Percentiles rank a stretch among this genome's conserved stretches.
Conservation (phyloP, 2,888 invertebrate genomes). For the Caenorhabditis sinica region DNA sequence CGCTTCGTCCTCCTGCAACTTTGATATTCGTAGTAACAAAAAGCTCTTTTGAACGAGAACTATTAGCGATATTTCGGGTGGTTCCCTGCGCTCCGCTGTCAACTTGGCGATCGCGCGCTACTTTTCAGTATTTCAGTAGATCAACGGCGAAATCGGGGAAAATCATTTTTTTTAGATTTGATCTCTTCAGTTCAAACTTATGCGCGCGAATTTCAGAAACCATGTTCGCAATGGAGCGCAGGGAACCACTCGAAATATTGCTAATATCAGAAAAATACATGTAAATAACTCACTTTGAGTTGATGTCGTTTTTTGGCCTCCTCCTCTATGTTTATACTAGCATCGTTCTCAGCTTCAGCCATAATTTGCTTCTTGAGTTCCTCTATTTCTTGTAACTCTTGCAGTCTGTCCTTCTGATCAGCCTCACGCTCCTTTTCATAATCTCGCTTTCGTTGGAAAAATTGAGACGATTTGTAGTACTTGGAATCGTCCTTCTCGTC, state of each 20-base stretch:
- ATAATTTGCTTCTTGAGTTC: conserved; percentile 87
- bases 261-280: too few relatives aligned
- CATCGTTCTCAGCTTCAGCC: conserved; percentile 64
- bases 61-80: too few relatives aligned
- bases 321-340: conserved; percentile 76
- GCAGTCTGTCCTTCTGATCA: conserved; percentile 87
- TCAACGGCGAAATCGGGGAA: too few relatives aligned
- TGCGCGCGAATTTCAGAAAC: too few relatives aligned
- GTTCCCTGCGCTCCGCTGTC: too few relatives aligned
- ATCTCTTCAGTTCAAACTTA: too few relatives aligned
- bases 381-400: conserved; percentile 87
- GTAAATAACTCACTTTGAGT: conserved; percentile 26
- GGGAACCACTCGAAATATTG: too few relatives aligned
- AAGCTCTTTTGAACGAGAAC: too few relatives aligned
- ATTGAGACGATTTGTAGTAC: conserved; percentile 90
- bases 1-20: conserved; percentile 76
- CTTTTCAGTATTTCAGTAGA: too few relatives aligned
- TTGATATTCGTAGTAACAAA: conserved; percentile 10
- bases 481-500: conserved; percentile 97
- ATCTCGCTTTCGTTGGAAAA: conserved; percentile 86
- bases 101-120: too few relatives aligned
- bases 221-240: too few relatives aligned
- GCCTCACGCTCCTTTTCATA: conserved; percentile 94
- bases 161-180: too few relatives aligned
- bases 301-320: conserved; percentile 75